phyloP scores from a whole-genome alignment of 1,140 invertebrate species.

The Drosophila gunungcola region DNA sequence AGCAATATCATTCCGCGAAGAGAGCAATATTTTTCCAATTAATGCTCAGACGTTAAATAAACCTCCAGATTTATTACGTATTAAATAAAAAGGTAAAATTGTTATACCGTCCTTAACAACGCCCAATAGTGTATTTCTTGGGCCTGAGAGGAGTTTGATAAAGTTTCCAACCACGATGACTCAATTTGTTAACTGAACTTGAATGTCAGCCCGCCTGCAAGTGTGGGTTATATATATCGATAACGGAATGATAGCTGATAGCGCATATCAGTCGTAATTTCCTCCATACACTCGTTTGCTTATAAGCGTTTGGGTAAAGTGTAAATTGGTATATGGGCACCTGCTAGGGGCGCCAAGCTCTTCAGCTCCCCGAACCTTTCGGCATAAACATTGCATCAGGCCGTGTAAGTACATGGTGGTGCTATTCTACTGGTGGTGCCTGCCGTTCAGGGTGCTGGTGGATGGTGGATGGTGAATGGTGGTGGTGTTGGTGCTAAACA shows the following conservation, averaged over 20 bases:
- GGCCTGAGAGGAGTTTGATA: conserved; percentile 4
- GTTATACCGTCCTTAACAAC: neutral
- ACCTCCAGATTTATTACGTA: conserved; percentile 34
- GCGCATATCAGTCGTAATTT: conserved; percentile 65
- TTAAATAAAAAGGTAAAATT: conserved; percentile 53
- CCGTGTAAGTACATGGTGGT: neutral
- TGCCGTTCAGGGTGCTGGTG: neutral
- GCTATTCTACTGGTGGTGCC: neutral
- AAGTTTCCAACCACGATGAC: conserved; percentile 24
- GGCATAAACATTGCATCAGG: conserved; percentile 14
- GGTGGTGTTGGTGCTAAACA: conserved; percentile 14
- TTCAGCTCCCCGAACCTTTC: neutral
- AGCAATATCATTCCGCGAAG: conserved; percentile 13
- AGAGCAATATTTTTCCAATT: conserved; percentile 3
- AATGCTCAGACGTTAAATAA: conserved; percentile 2
- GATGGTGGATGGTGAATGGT: neutral
- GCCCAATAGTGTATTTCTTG: no score
- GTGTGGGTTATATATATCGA: conserved; percentile 44
- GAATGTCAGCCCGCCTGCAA: conserved; percentile 11
- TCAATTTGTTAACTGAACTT: conserved; percentile 50
- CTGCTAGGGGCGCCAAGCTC: conserved; percentile 29
- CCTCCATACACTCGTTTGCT: conserved; percentile 10
- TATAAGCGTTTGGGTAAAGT: neutral
- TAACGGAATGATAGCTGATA: conserved; percentile 74
- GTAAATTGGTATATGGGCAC: conserved; percentile 16